Evolutionary conservation across 2,113 vertebrate genomes (phyloP).

Genomic region (Passer montanus): DNA sequence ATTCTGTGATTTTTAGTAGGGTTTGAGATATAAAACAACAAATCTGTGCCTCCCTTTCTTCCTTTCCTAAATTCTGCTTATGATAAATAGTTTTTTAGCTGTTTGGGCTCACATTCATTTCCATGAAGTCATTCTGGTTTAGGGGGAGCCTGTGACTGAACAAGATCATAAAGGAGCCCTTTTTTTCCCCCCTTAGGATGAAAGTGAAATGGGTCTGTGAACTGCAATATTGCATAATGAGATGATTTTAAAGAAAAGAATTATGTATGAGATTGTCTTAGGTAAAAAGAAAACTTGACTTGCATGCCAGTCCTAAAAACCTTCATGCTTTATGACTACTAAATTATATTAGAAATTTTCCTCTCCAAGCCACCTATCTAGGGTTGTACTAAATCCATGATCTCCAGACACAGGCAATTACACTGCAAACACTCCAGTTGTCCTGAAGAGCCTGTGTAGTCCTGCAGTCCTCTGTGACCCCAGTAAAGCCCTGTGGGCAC

Average conservation of each 20-base stretch:
- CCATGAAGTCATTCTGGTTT: background rate
- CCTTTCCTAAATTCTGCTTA: background rate
- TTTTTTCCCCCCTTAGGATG: background rate
- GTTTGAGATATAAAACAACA: background rate
- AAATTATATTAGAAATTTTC: background rate
- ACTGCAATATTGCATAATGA: conserved; percentile 6
- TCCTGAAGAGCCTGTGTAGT: background rate
- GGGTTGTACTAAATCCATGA: background rate
- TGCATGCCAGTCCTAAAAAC: background rate
- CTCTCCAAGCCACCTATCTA: background rate
- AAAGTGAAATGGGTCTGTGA: background rate
- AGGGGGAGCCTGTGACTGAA: background rate
- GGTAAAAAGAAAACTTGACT: background rate
- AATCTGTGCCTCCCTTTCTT: background rate
- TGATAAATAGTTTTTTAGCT: background rate
- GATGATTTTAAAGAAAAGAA: background rate
- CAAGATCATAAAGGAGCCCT: background rate
- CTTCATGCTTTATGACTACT: background rate
- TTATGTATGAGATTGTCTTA: background rate
- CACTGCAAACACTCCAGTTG: background rate
- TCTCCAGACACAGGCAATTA: background rate
- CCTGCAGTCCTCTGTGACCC: background rate
- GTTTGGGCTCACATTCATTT: background rate
- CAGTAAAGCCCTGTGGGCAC: background rate
- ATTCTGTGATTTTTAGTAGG: background rate